phyloP scores from a whole-genome alignment of 1,140 invertebrate genomes.

The Diprion similis region DNA sequence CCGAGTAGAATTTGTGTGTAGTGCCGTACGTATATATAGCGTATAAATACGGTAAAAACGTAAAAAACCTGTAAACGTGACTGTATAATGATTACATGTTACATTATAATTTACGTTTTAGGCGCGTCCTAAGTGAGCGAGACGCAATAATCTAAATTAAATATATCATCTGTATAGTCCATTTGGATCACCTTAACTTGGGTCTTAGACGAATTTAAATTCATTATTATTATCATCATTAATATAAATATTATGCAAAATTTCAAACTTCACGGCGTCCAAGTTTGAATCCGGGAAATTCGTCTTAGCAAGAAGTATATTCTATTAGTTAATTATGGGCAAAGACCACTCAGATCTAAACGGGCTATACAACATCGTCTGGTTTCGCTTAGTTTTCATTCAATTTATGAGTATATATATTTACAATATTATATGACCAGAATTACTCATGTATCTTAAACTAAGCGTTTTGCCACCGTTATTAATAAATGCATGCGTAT shows the following conservation, averaged over 20 bases:
- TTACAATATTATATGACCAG: constrained; percentile 54
- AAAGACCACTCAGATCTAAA: neutral
- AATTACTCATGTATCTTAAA: constrained; percentile 53
- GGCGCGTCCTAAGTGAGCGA: constrained; percentile 3
- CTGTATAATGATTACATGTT: constrained; percentile 42
- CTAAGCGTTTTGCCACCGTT: constrained; percentile 37
- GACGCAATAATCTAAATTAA: constrained; percentile 6
- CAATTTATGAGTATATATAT: constrained; percentile 33
- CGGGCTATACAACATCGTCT: neutral
- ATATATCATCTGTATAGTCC: constrained; percentile 8
- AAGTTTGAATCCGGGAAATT: constrained; percentile 13
- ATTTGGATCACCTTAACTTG: neutral
- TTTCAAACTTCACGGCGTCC: constrained; percentile 5
- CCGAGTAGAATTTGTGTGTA: constrained; percentile 35
- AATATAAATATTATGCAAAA: constrained; percentile 19
- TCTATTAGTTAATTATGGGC: neutral
- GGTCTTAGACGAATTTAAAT: neutral
- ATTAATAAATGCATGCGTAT: constrained; percentile 24
- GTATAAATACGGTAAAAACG: constrained; percentile 57
- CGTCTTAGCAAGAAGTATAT: constrained; percentile 22
- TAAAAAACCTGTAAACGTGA: constrained; percentile 53
- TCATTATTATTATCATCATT: neutral
- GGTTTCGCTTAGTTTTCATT: neutral
- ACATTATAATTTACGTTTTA: constrained; percentile 9
- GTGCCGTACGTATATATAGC: constrained; percentile 38